Percentiles rank a stretch among this genome's conserved stretches.
These are phyloP conservation scores for Lasioglossum zephyrum DNA, from an alignment of 2,888 invertebrate species.

Conservation along the genomic window DNA sequence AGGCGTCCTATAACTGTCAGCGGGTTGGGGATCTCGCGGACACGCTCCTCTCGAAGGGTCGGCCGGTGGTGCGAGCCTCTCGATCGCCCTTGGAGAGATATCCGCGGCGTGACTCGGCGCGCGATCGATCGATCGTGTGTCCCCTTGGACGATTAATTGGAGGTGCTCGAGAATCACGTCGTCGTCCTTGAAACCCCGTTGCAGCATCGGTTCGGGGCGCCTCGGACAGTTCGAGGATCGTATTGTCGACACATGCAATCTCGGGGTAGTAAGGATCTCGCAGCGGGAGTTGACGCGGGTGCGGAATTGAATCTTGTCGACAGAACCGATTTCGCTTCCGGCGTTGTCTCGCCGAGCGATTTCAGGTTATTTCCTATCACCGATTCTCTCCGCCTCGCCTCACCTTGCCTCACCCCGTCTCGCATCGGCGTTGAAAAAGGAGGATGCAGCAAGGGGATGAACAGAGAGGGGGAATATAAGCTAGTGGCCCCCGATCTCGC, in stretches of 20 bases:
- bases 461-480: slow-evolving; percentile 27
- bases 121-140: slow-evolving; percentile 23
- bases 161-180: background rate
- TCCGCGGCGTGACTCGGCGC: slow-evolving; percentile 13
- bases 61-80: slow-evolving; percentile 27
- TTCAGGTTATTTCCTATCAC: slow-evolving; percentile 72
- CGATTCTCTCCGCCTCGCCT: slow-evolving; percentile 56
- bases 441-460: background rate
- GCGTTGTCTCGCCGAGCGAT: slow-evolving; percentile 65
- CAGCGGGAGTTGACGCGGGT: slow-evolving; percentile 54
- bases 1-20: slow-evolving; percentile 75
- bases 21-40: slow-evolving; percentile 27
- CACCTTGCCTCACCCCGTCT: background rate
- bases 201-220: background rate
- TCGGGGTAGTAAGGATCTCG: slow-evolving; percentile 34
- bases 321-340: slow-evolving; percentile 67
- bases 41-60: slow-evolving; percentile 8
- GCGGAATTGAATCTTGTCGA: slow-evolving; percentile 70
- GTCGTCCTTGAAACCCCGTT: slow-evolving; percentile 1
- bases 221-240: slow-evolving; percentile 13
- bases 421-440: background rate
- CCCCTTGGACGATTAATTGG: slow-evolving; percentile 20
- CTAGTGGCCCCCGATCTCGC: slow-evolving; percentile 46
- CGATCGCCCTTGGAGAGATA: slow-evolving; percentile 35
- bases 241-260: slow-evolving; percentile 51